phyloP scores from a whole-genome alignment of 2,888 invertebrate species.

The Noctua janthina region DNA sequence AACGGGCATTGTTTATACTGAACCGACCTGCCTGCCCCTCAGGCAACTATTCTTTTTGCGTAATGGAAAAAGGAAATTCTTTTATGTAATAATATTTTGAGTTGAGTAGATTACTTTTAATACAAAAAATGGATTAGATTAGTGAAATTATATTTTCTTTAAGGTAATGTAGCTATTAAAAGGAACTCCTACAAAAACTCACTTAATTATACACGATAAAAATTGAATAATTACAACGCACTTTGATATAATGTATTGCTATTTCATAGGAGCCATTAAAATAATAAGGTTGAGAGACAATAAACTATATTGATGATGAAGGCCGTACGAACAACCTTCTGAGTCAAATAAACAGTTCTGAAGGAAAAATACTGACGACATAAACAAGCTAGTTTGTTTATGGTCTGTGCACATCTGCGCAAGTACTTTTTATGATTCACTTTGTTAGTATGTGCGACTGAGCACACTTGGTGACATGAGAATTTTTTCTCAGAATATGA shows the following conservation, averaged over 20 bases:
- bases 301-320: constrained; percentile 18
- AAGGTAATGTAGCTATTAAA: constrained; percentile 1
- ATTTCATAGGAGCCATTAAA: constrained; percentile 13
- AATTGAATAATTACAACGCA: not conserved
- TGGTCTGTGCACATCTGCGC: constrained; percentile 53
- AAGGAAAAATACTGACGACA: constrained; percentile 5
- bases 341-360: constrained; percentile 9
- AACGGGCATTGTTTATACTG: not conserved
- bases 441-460: constrained; percentile 21
- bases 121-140: not conserved
- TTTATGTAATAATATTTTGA: constrained; percentile 4
- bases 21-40: not conserved
- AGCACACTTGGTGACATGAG: not conserved
- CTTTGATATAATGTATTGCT: not conserved
- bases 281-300: constrained; percentile 17
- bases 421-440: constrained; percentile 38
- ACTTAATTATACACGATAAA: not conserved
- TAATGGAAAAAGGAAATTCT: constrained; percentile 16
- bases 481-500: constrained; percentile 30
- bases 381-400: constrained; percentile 45
- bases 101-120: constrained; percentile 19
- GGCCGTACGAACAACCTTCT: constrained; percentile 17
- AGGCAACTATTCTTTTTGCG: constrained; percentile 3
- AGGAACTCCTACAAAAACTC: not conserved
- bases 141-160: not conserved